Base-by-base conservation (phyloP, 2,113 vertebrate species). In the Vireo altiloquus region DNA sequence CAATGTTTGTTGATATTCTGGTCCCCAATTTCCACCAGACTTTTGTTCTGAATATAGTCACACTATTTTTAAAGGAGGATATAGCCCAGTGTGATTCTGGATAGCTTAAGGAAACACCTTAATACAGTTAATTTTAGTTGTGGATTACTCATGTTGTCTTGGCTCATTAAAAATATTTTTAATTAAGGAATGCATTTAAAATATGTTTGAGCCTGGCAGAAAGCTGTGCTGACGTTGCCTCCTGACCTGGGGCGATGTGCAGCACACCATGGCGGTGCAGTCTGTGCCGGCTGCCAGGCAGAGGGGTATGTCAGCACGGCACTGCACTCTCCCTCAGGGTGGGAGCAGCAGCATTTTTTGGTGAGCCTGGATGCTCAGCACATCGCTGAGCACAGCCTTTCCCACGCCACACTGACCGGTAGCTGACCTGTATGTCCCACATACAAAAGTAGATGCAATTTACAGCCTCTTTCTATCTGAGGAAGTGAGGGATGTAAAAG, bases 241-340 rank as follows among this genome's bases (percentile, higher is more conserved):
- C 16, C 28, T 35, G 31, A 53, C 28, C 39, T 16, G 33, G 3
- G 15, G 11, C 60, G 12, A 47, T 11, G 27, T 52, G 42, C 40
- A 85, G 47, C 57, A 53, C 59, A 60, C 47, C 7, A 4, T 4
- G 14, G 22, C 8, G 28, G 47, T 28, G 37, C 4, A 0, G 8
- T 27, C 31, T 28, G 11, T 40, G 39, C 28, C 0, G 1, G 40
- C 30, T 54, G 50, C 24, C 14, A 10, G 21, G 28, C 37, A 46
- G 47, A 0, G 0, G 7, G 7, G 1, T 23, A 25, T 2, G 46
- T 46, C 46, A 78, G 53, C 59, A 49, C n/a, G 31, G n/a, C 35
- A 18, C 11, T 22, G 31, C 7, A 1, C 8, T 18, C 8, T 30
- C 44, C 50, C 59, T 66, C 31, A 14, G 16, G 50, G 46, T 13